Conservation (phyloP, 1,140 invertebrate genomes). For the Latrodectus geometricus region DNA sequence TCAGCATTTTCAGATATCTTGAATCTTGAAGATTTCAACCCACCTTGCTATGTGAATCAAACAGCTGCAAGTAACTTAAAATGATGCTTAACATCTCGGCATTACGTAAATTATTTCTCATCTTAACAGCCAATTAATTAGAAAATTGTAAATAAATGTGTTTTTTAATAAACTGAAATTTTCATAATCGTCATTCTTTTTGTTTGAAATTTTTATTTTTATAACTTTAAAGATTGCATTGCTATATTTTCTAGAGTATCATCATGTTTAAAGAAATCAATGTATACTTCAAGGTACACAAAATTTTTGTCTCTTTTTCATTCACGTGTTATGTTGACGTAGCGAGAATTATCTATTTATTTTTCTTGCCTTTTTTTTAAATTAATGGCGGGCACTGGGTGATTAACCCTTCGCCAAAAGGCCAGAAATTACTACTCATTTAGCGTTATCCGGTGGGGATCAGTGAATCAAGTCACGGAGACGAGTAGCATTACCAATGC, state of each 20-base stretch:
- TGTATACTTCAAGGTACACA: too few species aligned
- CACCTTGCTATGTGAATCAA: slow-evolving; percentile 68
- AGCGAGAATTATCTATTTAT: too few species aligned
- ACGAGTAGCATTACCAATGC: too few species aligned
- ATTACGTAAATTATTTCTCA: not conserved
- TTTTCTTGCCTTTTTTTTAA: too few species aligned
- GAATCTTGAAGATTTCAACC: slow-evolving; percentile 65
- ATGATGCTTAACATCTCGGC: not conserved
- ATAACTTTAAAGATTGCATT: not conserved
- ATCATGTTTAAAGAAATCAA: too few species aligned
- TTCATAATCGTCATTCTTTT: not conserved
- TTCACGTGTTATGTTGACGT: too few species aligned
- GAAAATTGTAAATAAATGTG: not conserved
- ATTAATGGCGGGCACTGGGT: too few species aligned
- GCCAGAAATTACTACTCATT: too few species aligned
- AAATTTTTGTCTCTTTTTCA: too few species aligned
- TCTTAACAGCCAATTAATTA: not conserved
- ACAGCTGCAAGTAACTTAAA: slow-evolving; percentile 40
- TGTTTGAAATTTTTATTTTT: not conserved
- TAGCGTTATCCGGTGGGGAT: too few species aligned
- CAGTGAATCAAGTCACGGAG: too few species aligned
- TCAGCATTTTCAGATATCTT: slow-evolving; percentile 74
- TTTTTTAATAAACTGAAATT: not conserved
- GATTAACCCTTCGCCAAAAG: too few species aligned
- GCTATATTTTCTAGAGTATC: not conserved